Evolutionary conservation across 1,140 invertebrate species (phyloP), one percentile per base, ranked within the genome.

Genomic region (Chelonus insularis): DNA sequence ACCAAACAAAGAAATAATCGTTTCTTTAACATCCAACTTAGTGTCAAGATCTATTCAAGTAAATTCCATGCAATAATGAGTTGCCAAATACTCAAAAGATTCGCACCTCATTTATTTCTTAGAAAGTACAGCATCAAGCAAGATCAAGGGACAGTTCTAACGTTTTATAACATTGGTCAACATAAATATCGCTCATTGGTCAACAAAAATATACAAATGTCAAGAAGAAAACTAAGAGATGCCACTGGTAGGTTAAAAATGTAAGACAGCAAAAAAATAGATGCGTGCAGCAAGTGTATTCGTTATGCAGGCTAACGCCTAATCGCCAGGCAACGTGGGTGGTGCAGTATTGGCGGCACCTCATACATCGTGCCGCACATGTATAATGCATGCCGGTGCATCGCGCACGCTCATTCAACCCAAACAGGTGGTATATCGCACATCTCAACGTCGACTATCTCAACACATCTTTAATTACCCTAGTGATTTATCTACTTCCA

Each of bases 381-480:
- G 66, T 68, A 69, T 69, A 69, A 72, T 72, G 62, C 62, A 68
- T 64, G 64, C 34, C 52, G 45, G 16, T 58, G 25, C 8, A 23
- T 47, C 16, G 20, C 32, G 20, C 23, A 47, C 57, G 57, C 23
- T 23, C 41, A 25, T 25, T 45, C 20, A 16, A n/a, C 8, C 9
- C 41, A 16, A 23, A 36, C 14, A 54, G 57, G 37, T 45, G 50
- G 25, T 56, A 54, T 59, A 62, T 59, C 58, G 58, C 41, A 18
- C 39, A 61, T 61, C 59, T 68, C 61, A 66, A 62, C 67, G 61
- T 60, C 62, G 25, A 69, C 69, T 74, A 74, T 72, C 72, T 71
- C 57, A 64, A 67, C 69, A 67, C 68, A 74, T 74, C 72, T 74
- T 74, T 72, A 74, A 74, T 74, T 74, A 72, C 71, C 51, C 47